Evolutionary conservation across 2,113 vertebrate species (phyloP).

Genomic region (Dissostichus mawsoni): DNA sequence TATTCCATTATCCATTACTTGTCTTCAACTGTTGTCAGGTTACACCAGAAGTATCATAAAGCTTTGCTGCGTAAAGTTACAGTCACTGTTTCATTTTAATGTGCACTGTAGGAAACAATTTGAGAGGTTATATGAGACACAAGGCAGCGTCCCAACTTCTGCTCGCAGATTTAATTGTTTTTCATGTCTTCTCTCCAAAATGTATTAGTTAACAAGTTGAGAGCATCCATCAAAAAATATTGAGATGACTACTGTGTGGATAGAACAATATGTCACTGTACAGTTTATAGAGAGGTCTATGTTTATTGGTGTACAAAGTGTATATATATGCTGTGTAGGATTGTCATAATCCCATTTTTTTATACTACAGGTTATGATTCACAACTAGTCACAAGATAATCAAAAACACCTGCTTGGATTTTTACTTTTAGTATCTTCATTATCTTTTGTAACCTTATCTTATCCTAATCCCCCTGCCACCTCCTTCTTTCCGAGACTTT

Average conservation of each 20-base stretch:
- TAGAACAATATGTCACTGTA: too few species aligned
- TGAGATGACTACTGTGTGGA: too few species aligned
- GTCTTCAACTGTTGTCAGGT: background rate
- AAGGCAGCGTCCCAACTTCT: background rate
- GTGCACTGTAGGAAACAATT: background rate
- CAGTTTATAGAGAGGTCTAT: background rate
- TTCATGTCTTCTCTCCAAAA: background rate
- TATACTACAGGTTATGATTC: background rate
- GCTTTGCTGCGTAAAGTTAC: constrained; percentile 6
- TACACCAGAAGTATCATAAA: constrained; percentile 17
- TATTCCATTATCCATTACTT: constrained; percentile 27
- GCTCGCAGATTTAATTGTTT: constrained; percentile 12
- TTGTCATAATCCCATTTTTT: background rate
- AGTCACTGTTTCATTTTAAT: constrained; percentile 19
- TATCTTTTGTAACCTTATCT: constrained; percentile 45
- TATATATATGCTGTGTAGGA: background rate
- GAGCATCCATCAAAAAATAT: too few species aligned
- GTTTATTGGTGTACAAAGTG: background rate
- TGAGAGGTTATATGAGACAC: constrained; percentile 3
- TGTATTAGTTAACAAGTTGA: too few species aligned
- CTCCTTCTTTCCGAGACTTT: constrained; percentile 25
- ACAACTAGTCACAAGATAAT: constrained; percentile 10
- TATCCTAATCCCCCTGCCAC: background rate
- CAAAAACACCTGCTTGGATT: constrained; percentile 10
- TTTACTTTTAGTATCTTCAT: constrained; percentile 10